phyloP scores from a whole-genome alignment of 1,140 invertebrate species.

The Cherax quadricarinatus region DNA sequence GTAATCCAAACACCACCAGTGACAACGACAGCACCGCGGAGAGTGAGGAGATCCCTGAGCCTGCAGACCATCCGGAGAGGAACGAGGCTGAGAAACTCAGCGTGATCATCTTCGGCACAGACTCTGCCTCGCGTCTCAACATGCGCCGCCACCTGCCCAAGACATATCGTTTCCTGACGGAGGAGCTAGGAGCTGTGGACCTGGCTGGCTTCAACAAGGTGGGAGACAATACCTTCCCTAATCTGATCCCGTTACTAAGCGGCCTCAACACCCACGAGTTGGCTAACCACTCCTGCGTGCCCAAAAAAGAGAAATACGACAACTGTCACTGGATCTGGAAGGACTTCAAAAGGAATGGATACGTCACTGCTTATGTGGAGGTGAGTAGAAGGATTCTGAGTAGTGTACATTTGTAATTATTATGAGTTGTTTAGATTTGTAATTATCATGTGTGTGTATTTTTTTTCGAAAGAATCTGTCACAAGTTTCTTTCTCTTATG shows the following conservation, averaged over 20 bases:
- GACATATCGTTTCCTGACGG: constrained; percentile 81
- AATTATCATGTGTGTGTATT: no score
- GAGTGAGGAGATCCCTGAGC: neutral
- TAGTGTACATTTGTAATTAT: no score
- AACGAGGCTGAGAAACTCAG: constrained; percentile 76
- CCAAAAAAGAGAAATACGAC: constrained; percentile 79
- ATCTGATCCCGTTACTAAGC: constrained; percentile 85
- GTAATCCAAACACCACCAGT: neutral
- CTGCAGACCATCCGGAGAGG: neutral
- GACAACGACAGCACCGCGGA: no score
- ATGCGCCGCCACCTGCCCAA: constrained; percentile 88
- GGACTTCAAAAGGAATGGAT: constrained; percentile 83
- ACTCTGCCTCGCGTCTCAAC: constrained; percentile 90
- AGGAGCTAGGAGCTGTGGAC: constrained; percentile 82
- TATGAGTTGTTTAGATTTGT: no score
- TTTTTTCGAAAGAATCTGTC: no score
- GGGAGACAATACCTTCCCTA: constrained; percentile 90
- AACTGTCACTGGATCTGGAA: constrained; percentile 89
- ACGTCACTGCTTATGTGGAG: constrained; percentile 87
- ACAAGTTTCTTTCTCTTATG: no score
- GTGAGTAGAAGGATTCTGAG: constrained; percentile 1
- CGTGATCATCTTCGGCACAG: constrained; percentile 89
- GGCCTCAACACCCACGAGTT: constrained; percentile 82
- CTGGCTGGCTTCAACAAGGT: constrained; percentile 89
- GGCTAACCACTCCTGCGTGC: constrained; percentile 73